A percentile compares a stretch with the other conserved stretches of the same genome.
Conservation (phyloP, 1,140 invertebrate genomes). For the Drosophila takahashii region DNA sequence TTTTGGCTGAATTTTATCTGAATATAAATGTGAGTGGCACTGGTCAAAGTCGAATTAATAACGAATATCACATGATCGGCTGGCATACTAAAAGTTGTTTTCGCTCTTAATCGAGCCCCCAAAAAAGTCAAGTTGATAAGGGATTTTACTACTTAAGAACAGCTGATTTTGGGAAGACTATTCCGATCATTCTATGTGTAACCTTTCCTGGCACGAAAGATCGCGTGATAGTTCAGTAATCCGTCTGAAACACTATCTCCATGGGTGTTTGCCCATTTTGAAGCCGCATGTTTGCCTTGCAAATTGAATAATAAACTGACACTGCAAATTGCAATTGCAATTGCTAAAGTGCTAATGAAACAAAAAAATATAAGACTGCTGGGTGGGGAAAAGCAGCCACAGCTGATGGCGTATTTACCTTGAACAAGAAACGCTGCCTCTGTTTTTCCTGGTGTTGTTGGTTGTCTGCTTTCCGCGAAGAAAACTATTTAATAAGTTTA, state of each 20-base stretch:
- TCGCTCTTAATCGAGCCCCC: slow-evolving; percentile 55
- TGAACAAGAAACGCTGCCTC: slow-evolving; percentile 48
- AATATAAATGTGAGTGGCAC: slow-evolving; percentile 47
- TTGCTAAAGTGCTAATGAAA: slow-evolving; percentile 31
- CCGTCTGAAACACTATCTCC: slow-evolving; percentile 41
- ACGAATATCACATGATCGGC: slow-evolving; percentile 70
- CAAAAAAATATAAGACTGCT: slow-evolving; percentile 16
- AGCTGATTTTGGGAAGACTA: slow-evolving; percentile 42
- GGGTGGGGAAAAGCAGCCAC: slow-evolving; percentile 21
- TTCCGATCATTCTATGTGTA: slow-evolving; percentile 1
- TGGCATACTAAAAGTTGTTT: slow-evolving; percentile 20
- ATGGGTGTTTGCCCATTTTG: slow-evolving; percentile 22
- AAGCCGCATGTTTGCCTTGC: slow-evolving; percentile 43
- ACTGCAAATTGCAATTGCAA: slow-evolving; percentile 34
- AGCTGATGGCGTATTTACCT: slow-evolving; percentile 67
- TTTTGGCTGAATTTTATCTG: slow-evolving; percentile 58
- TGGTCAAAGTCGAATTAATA: slow-evolving; percentile 73
- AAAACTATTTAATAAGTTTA: slow-evolving; percentile 50
- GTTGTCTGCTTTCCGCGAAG: slow-evolving; percentile 33
- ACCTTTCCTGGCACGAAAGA: slow-evolving; percentile 34
- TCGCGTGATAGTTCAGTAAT: slow-evolving; percentile 67
- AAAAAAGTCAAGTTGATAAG: slow-evolving; percentile 17
- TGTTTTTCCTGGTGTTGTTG: slow-evolving; percentile 28
- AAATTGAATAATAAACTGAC: slow-evolving; percentile 40
- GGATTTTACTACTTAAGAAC: slow-evolving; percentile 27